phyloP scores from a whole-genome alignment of 2,797 vertebrate genomes.

The Rhinoraja longicauda region DNA sequence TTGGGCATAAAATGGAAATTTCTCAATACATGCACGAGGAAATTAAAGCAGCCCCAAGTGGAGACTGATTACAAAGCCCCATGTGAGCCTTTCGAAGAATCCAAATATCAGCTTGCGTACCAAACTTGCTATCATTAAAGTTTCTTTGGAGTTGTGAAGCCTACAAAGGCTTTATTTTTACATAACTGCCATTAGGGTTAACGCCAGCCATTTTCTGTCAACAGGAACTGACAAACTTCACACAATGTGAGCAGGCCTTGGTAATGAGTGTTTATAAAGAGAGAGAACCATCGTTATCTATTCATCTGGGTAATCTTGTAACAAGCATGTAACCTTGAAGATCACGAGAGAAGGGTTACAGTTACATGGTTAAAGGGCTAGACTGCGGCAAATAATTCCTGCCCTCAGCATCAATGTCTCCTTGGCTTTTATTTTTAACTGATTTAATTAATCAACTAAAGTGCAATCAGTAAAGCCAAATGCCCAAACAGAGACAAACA shows the following conservation, averaged over 20 bases:
- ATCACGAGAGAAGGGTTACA: background rate
- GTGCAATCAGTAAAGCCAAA: too few relatives aligned
- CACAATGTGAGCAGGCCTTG: background rate
- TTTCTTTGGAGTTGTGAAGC: background rate
- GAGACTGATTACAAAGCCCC: background rate
- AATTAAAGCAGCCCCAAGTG: background rate
- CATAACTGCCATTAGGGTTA: background rate
- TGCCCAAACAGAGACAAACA: too few relatives aligned
- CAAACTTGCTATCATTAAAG: background rate
- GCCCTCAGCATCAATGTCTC: too few relatives aligned
- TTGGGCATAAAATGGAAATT: background rate
- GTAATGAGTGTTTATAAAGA: background rate
- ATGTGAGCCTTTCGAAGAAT: background rate
- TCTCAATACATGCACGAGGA: background rate
- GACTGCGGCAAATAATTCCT: too few relatives aligned
- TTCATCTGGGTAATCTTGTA: too few relatives aligned
- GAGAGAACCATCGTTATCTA: background rate
- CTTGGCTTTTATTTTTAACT: too few relatives aligned
- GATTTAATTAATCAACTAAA: too few relatives aligned
- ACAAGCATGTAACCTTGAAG: background rate
- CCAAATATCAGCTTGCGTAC: background rate
- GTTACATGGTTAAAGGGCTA: too few relatives aligned
- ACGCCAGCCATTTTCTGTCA: background rate
- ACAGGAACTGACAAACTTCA: background rate
- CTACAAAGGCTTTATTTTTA: background rate